Percentiles rank a stretch among this genome's conserved stretches.
Evolutionary conservation across 2,113 vertebrate species (phyloP).

Genomic region (Lontra canadensis): DNA sequence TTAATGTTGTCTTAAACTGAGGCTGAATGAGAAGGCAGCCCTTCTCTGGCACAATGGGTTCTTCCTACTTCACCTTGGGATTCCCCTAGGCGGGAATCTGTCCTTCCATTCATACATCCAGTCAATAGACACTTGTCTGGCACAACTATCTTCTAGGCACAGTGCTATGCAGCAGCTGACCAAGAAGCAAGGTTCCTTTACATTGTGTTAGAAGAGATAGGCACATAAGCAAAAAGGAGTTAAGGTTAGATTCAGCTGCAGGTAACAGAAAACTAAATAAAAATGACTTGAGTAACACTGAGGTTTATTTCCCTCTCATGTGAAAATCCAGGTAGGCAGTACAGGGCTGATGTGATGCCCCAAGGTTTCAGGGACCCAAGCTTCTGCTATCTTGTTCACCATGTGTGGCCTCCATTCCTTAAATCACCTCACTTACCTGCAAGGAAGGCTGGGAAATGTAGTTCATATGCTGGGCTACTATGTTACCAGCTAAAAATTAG

Average conservation of each 20-base stretch:
- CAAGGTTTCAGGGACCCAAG: neutral
- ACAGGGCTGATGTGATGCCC: neutral
- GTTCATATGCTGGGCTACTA: neutral
- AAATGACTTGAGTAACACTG: neutral
- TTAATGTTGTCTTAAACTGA: neutral
- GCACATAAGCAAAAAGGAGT: neutral
- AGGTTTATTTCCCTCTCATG: neutral
- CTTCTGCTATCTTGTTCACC: neutral
- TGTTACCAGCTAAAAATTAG: neutral
- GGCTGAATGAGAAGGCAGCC: neutral
- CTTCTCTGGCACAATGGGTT: neutral
- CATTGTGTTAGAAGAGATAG: neutral
- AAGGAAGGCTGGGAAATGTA: neutral
- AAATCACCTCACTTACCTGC: neutral
- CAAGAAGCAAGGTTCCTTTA: neutral
- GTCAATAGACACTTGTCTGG: neutral
- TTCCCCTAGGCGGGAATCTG: neutral
- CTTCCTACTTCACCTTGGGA: neutral
- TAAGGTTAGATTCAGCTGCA: neutral
- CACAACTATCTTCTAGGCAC: neutral
- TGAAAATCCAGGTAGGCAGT: neutral
- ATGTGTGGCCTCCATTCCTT: neutral
- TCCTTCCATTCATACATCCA: neutral
- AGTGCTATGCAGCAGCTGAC: neutral
- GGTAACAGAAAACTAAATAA: neutral